phyloP scores from a whole-genome alignment of 2,888 invertebrate genomes.

The Tricholauxania praeusta region DNA sequence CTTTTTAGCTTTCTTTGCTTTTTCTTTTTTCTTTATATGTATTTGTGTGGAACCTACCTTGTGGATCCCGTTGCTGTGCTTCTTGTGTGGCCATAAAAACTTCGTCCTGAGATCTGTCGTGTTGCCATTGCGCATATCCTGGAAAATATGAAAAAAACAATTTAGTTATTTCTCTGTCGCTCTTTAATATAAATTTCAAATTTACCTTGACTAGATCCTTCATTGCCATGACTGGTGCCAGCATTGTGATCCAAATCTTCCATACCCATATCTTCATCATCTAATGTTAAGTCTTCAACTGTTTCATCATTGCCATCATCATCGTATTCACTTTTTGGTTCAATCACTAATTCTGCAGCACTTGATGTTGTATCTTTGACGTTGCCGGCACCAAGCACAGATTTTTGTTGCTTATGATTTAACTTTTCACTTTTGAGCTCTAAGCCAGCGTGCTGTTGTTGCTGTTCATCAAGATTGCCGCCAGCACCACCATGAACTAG shows the following conservation, averaged over 20 bases:
- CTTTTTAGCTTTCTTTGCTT: constrained; percentile 56
- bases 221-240: constrained; percentile 77
- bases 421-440: constrained; percentile 57
- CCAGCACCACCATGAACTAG: constrained; percentile 41
- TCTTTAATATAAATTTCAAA: not conserved
- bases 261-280: constrained; percentile 79
- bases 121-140: constrained; percentile 90
- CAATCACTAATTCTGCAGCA: constrained; percentile 68
- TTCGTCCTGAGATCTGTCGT: constrained; percentile 87
- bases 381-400: constrained; percentile 5
- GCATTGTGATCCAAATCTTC: constrained; percentile 73
- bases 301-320: constrained; percentile 79
- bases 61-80: constrained; percentile 83
- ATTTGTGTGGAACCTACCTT: constrained; percentile 79
- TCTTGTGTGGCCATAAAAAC: constrained; percentile 86
- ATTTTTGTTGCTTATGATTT: constrained; percentile 63
- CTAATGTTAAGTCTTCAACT: constrained; percentile 89
- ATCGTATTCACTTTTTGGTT: constrained; percentile 82
- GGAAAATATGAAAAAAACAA: constrained; percentile 57
- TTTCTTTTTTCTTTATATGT: constrained; percentile 47
- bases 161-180: not conserved
- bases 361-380: constrained; percentile 49
- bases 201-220: constrained; percentile 79
- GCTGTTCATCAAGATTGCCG: constrained; percentile 50
- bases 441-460: constrained; percentile 43